Percentiles rank a stretch among this genome's conserved stretches.
Conservation (phyloP, 2,888 invertebrate species). For the Caenorhabditis uteleia region DNA sequence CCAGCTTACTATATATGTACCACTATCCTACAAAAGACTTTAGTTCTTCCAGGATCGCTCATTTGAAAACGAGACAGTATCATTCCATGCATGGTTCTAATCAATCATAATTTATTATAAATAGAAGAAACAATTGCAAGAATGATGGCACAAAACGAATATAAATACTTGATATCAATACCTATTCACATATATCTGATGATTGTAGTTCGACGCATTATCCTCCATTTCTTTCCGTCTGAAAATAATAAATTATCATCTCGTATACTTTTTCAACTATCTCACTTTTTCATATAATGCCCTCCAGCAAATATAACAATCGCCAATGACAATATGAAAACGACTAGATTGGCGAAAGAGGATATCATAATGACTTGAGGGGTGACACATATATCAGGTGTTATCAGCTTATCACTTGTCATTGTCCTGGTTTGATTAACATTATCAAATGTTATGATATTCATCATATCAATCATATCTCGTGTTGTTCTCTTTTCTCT, state of each 20-base stretch:
- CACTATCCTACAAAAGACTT: neutral
- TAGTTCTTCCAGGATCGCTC: constrained; percentile 2
- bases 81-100: constrained; percentile 12
- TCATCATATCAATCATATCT: too few relatives aligned
- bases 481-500: too few relatives aligned
- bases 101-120: neutral
- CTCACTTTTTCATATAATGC: constrained; percentile 27
- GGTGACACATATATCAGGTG: too few relatives aligned
- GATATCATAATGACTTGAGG: constrained; percentile 15
- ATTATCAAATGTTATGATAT: too few relatives aligned
- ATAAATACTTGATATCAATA: neutral
- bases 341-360: constrained; percentile 6
- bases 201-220: neutral
- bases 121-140: constrained; percentile 17
- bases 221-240: constrained; percentile 3
- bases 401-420: too few relatives aligned
- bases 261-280: neutral
- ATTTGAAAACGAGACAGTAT: constrained; percentile 19
- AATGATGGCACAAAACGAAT: constrained; percentile 23
- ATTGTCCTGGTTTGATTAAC: constrained; percentile 18
- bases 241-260: neutral
- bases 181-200: neutral
- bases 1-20: too few relatives aligned
- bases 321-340: constrained; percentile 27
- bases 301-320: constrained; percentile 27